A percentile compares a stretch with the other conserved stretches of the same genome.
These are phyloP conservation scores for Morone chrysops DNA, from an alignment of 2,113 vertebrate genomes.

Conservation along the genomic window DNA sequence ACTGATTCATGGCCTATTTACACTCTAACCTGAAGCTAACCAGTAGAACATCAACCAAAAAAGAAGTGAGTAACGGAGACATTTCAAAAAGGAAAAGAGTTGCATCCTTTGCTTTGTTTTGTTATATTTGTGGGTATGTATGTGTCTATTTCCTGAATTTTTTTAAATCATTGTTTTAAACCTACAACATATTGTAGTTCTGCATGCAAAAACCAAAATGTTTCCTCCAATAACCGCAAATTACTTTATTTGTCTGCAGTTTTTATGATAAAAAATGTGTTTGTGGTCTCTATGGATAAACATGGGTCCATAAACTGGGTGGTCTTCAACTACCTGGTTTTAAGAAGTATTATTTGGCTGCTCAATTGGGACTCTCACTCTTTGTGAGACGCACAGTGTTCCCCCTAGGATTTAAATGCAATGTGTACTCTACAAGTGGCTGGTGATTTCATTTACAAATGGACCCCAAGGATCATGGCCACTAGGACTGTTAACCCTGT, in stretches of 20 bases:
- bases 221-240: background rate
- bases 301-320: too few species aligned
- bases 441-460: too few species aligned
- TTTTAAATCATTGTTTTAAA: background rate
- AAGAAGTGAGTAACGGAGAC: background rate
- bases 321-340: too few species aligned
- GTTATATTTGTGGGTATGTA: background rate
- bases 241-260: background rate
- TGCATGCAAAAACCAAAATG: background rate
- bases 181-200: background rate
- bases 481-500: too few species aligned
- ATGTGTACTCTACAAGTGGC: too few species aligned
- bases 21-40: constrained; percentile 4
- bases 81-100: background rate
- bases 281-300: background rate
- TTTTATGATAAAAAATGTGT: background rate
- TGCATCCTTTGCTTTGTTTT: background rate
- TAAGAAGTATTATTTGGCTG: too few species aligned
- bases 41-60: background rate
- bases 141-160: background rate
- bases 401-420: too few species aligned
- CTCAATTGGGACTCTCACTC: too few species aligned
- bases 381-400: too few species aligned
- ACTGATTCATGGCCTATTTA: constrained; percentile 19
- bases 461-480: too few species aligned